Percentiles rank a stretch among this genome's conserved stretches.
These are phyloP conservation scores for Thera obeliscata DNA, from an alignment of 2,888 invertebrate species.

Conservation along the genomic window DNA sequence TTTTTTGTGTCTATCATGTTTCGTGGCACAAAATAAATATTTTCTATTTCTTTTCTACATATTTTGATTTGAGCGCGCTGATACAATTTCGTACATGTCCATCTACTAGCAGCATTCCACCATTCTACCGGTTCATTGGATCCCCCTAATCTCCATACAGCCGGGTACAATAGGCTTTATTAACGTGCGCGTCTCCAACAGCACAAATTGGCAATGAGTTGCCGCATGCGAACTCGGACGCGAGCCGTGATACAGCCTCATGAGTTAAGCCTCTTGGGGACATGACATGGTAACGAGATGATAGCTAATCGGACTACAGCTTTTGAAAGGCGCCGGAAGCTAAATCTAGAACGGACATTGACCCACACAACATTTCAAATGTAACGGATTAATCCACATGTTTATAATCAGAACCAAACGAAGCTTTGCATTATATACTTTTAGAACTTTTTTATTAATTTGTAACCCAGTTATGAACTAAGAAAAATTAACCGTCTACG, in stretches of 20 bases:
- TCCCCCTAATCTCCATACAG: slow-evolving; percentile 61
- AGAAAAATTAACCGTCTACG: too few species aligned
- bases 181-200: slow-evolving; percentile 67
- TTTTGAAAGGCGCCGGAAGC: slow-evolving; percentile 7
- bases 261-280: slow-evolving; percentile 24
- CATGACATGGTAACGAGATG: slow-evolving; percentile 19
- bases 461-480: too few species aligned
- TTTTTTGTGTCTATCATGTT: too few species aligned
- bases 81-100: not conserved
- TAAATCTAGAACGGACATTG: not conserved
- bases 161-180: slow-evolving; percentile 77
- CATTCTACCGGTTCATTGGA: slow-evolving; percentile 39
- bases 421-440: too few species aligned
- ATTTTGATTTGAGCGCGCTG: not conserved
- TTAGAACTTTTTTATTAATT: too few species aligned
- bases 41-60: too few species aligned
- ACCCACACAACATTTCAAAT: not conserved
- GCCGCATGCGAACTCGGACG: slow-evolving; percentile 36
- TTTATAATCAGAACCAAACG: too few species aligned
- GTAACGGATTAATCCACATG: too few species aligned
- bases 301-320: slow-evolving; percentile 13
- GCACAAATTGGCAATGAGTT: slow-evolving; percentile 75
- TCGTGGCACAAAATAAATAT: too few species aligned
- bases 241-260: slow-evolving; percentile 16
- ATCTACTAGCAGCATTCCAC: slow-evolving; percentile 4